Conservation (phyloP, 2,888 invertebrate species). For the Pachliopta kotzebuea region DNA sequence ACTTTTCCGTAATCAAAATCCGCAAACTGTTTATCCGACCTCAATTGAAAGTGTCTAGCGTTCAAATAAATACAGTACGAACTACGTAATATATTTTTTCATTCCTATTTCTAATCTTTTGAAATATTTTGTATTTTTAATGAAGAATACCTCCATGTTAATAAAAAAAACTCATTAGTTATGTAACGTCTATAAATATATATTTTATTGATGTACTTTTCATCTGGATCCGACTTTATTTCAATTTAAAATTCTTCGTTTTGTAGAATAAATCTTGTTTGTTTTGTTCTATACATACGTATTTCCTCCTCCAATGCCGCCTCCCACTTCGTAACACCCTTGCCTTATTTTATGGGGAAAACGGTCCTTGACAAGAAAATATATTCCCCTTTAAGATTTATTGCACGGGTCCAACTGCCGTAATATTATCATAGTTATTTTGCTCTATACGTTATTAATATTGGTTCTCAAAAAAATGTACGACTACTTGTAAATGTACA, state of each 20-base stretch:
- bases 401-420: slow-evolving; percentile 9
- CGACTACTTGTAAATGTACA: no score
- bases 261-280: background rate
- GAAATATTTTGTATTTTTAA: no score
- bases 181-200: background rate
- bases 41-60: slow-evolving; percentile 13
- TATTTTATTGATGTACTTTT: background rate
- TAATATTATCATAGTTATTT: slow-evolving; percentile 12
- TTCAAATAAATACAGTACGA: background rate
- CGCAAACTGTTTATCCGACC: slow-evolving; percentile 14
- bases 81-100: background rate
- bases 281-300: slow-evolving; percentile 13
- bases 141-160: no score
- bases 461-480: background rate
- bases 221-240: background rate
- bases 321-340: slow-evolving; percentile 19
- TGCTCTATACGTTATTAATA: background rate
- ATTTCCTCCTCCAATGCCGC: slow-evolving; percentile 9
- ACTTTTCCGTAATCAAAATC: slow-evolving; percentile 25
- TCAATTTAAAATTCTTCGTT: background rate
- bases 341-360: slow-evolving; percentile 22
- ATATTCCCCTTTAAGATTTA: slow-evolving; percentile 23
- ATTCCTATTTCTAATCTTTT: no score
- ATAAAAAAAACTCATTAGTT: background rate
- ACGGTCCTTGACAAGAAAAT: slow-evolving; percentile 24